Percentiles rank a stretch among this genome's conserved stretches.
phyloP scores from a whole-genome alignment of 2,888 invertebrate genomes.

The Cataglyphis cursor region DNA sequence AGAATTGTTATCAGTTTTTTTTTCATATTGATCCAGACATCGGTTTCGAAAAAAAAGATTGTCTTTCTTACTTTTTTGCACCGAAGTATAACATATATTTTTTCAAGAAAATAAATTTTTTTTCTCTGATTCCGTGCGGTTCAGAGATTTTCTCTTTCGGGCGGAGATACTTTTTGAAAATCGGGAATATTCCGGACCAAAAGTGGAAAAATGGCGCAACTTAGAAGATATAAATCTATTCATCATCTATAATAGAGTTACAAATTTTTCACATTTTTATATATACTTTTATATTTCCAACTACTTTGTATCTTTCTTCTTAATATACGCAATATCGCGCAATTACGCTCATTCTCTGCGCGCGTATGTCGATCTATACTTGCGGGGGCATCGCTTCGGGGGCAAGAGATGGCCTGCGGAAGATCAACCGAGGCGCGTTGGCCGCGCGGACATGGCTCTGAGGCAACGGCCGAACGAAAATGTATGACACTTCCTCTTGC shows the following conservation, averaged over 20 bases:
- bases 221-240: too few species aligned
- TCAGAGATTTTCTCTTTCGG: background rate
- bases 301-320: background rate
- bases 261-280: background rate
- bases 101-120: background rate
- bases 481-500: slow-evolving; percentile 52
- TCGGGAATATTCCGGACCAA: background rate
- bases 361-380: slow-evolving; percentile 1
- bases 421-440: slow-evolving; percentile 42
- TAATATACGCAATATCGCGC: background rate
- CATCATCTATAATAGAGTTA: background rate
- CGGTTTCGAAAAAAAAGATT: too few species aligned
- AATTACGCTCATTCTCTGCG: background rate
- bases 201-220: background rate
- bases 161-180: background rate
- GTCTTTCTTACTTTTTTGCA: background rate
- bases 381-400: slow-evolving; percentile 21
- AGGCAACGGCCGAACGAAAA: slow-evolving; percentile 48
- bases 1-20: background rate
- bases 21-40: background rate
- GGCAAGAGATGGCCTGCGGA: slow-evolving; percentile 35
- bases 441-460: slow-evolving; percentile 6
- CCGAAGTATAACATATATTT: background rate
- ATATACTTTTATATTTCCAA: background rate
- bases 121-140: background rate